A percentile compares a stretch with the other conserved stretches of the same genome.
These are phyloP conservation scores for Conus ventricosus DNA, from an alignment of 1,140 invertebrate species.

Conservation along the genomic window DNA sequence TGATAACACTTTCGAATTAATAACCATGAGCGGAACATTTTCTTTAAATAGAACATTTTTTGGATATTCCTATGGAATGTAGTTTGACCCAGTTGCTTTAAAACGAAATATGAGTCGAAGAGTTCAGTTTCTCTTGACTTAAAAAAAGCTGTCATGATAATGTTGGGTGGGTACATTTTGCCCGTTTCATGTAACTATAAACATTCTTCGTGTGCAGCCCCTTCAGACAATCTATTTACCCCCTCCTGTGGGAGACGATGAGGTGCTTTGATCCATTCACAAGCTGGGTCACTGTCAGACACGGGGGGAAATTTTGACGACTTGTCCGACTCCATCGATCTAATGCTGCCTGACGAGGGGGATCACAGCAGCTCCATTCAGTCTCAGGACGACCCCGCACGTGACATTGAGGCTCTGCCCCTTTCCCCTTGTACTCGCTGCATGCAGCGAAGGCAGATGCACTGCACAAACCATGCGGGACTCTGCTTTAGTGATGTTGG, in stretches of 20 bases:
- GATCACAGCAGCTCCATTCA: background rate
- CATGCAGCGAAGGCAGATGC: slow-evolving; percentile 54
- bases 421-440: slow-evolving; percentile 68
- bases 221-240: slow-evolving; percentile 60
- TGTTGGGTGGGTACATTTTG: too few species aligned
- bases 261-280: slow-evolving; percentile 36
- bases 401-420: slow-evolving; percentile 55
- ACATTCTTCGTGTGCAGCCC: slow-evolving; percentile 44
- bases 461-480: slow-evolving; percentile 62
- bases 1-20: too few species aligned
- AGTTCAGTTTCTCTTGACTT: too few species aligned
- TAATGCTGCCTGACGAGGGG: slow-evolving; percentile 50
- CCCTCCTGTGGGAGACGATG: slow-evolving; percentile 61
- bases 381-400: slow-evolving; percentile 50
- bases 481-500: slow-evolving; percentile 65
- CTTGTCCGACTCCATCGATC: slow-evolving; percentile 59
- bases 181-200: too few species aligned
- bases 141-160: too few species aligned
- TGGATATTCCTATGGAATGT: too few species aligned
- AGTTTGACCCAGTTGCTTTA: too few species aligned
- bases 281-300: slow-evolving; percentile 35
- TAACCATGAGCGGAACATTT: too few species aligned
- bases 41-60: too few species aligned
- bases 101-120: too few species aligned
- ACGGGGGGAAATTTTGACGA: slow-evolving; percentile 54